phyloP scores from a whole-genome alignment of 2,888 invertebrate species.

The Odontomyia ornata region DNA sequence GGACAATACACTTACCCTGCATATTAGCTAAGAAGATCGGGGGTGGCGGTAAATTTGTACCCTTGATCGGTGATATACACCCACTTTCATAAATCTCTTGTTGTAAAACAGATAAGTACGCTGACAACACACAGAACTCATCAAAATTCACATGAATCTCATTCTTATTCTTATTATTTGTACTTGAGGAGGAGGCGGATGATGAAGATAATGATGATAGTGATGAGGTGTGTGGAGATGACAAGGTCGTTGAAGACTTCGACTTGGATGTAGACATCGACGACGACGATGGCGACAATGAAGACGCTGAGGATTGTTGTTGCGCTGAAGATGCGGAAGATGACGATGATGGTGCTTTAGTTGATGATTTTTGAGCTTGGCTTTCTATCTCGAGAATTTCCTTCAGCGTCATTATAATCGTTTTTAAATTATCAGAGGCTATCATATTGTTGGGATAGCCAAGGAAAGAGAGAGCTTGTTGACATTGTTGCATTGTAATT shows the following conservation, averaged over 20 bases:
- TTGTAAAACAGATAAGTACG: conserved; percentile 63
- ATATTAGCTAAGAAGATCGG: conserved; percentile 63
- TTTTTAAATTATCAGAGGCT: conserved; percentile 61
- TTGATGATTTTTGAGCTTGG: conserved; percentile 16
- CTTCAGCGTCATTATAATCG: conserved; percentile 58
- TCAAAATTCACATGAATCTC: conserved; percentile 59
- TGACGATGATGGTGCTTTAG: background rate
- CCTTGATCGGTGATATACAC: conserved; percentile 64
- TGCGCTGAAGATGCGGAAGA: background rate
- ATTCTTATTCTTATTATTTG: conserved; percentile 46
- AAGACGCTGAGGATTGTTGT: background rate
- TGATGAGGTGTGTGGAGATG: too few relatives aligned
- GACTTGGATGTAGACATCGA: conserved; percentile 40
- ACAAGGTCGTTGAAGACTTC: conserved; percentile 36
- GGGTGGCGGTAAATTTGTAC: conserved; percentile 64
- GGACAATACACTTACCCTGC: conserved; percentile 56
- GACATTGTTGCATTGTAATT: conserved; percentile 62
- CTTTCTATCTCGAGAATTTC: conserved; percentile 27
- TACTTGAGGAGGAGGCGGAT: conserved; percentile 20
- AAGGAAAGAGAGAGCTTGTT: conserved; percentile 63
- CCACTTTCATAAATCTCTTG: conserved; percentile 64
- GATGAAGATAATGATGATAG: conserved; percentile 36
- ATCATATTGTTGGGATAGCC: conserved; percentile 64
- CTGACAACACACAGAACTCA: conserved; percentile 63
- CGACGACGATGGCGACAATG: conserved; percentile 6